Evolutionary conservation across 2,888 invertebrate species (phyloP).

Genomic region (Myopa tessellatipennis): DNA sequence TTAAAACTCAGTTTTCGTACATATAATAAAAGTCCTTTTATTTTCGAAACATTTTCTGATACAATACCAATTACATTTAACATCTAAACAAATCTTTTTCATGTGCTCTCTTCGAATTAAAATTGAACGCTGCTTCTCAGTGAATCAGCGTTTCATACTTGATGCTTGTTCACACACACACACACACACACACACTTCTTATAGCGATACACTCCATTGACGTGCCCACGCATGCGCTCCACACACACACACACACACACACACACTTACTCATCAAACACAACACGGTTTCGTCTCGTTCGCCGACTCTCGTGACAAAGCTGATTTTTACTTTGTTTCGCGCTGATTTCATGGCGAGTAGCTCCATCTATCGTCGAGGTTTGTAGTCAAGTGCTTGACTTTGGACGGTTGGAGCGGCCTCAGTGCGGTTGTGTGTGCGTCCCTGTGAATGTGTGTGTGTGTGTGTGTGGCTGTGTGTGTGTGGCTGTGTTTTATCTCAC

Average conservation of each 20-base stretch:
- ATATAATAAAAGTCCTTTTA: no score
- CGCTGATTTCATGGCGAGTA: slow-evolving; percentile 52
- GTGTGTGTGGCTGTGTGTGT: background rate
- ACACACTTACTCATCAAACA: background rate
- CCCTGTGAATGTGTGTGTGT: background rate
- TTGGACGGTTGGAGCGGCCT: background rate
- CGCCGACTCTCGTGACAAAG: background rate
- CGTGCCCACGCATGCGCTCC: background rate
- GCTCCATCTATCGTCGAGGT: slow-evolving; percentile 64
- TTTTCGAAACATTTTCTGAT: no score
- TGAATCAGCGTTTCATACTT: background rate
- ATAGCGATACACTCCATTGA: background rate
- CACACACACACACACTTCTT: slow-evolving; percentile 21
- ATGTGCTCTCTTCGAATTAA: background rate
- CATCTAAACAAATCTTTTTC: no score
- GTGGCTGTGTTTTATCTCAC: background rate
- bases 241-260: background rate
- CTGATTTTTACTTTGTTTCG: slow-evolving; percentile 46
- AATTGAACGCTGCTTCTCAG: background rate
- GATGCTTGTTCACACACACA: background rate
- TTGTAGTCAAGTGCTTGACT: slow-evolving; percentile 38
- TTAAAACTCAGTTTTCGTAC: no score
- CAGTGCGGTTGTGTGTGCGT: background rate
- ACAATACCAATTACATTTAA: no score
- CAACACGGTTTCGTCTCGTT: background rate